These are phyloP conservation scores for Portunus trituberculatus DNA, from an alignment of 1,140 invertebrate genomes.

Conservation along the genomic window DNA sequence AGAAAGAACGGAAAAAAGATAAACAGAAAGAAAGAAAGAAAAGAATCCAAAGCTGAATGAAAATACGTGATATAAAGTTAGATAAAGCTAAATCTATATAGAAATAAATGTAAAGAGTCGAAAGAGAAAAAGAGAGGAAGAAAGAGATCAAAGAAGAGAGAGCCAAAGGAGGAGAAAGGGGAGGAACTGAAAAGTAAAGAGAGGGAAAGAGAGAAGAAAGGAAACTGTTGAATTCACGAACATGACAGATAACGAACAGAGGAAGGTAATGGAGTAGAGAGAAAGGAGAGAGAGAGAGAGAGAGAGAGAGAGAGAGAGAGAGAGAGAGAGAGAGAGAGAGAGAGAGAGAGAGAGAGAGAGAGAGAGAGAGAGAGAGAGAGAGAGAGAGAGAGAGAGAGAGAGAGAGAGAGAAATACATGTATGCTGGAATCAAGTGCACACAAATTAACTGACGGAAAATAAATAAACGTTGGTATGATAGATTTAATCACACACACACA, in stretches of 20 bases:
- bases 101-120: too few relatives aligned
- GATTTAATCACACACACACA: too few relatives aligned
- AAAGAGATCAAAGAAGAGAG: not conserved
- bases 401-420: too few relatives aligned
- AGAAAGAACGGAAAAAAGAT: too few relatives aligned
- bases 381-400: too few relatives aligned
- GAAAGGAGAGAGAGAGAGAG: not conserved
- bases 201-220: not conserved
- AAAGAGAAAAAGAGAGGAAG: not conserved
- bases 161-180: not conserved
- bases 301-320: constrained; percentile 12
- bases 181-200: not conserved
- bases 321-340: constrained; percentile 17
- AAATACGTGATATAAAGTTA: too few relatives aligned
- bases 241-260: not conserved
- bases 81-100: too few relatives aligned
- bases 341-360: constrained; percentile 17
- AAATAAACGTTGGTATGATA: too few relatives aligned
- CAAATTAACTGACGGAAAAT: too few relatives aligned
- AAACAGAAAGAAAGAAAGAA: not conserved
- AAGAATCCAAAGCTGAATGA: not conserved
- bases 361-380: constrained; percentile 7
- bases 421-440: too few relatives aligned
- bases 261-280: not conserved
- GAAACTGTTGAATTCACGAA: not conserved